Base-by-base conservation (phyloP, 2,113 vertebrate species). In the Rhinopomastus cyanomelas region DNA sequence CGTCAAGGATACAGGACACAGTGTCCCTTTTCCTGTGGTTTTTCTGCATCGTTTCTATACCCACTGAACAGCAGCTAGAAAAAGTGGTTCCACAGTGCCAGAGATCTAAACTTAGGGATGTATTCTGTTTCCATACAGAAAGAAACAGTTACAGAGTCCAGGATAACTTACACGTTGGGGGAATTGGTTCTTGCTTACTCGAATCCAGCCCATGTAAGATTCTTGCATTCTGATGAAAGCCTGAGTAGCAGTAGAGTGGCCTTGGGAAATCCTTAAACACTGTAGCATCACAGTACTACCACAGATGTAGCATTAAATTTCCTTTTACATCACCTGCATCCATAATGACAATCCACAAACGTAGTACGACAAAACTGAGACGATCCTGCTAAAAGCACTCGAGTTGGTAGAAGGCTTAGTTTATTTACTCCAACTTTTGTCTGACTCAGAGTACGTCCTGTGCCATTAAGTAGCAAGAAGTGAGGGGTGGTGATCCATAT, bases 1-100 rank as follows among this genome's bases (percentile, higher is more conserved):
- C 0, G 1, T 32, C 12, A 34, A 53, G 23, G 42, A 34, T 13
- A 55, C 0, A 59, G 23, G 52, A 72, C 39, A 27, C 0, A 0
- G 27, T 25, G 27, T 12, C 39, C 25, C 11, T 85, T 82, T 53
- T 18, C 8, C 12, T 77, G 39, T 51, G 59, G 19, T 81, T 32
- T 30, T 5, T 19, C 11, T 66, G 7, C 23, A 44, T 6, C 0
- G 0, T 49, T 57, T 76, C 48, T n/a, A 65, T 4, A 79, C 65
- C 39, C 66, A 85, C 11, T 12, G 16, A 81, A 42, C 22, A 81
- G 60, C 29, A 79, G 27, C 36, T 37, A 16, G 19, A 65, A 25
- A 48, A 53, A 78, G 68, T 3, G 23, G 7, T 74, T 20, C 21
- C 42, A 57, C 19, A 19, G 13, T 1, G 6, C 19, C 3, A 1